These are phyloP conservation scores for Steatocranus sp. DNA, from an alignment of 2,797 vertebrate species.

Conservation along the genomic window DNA sequence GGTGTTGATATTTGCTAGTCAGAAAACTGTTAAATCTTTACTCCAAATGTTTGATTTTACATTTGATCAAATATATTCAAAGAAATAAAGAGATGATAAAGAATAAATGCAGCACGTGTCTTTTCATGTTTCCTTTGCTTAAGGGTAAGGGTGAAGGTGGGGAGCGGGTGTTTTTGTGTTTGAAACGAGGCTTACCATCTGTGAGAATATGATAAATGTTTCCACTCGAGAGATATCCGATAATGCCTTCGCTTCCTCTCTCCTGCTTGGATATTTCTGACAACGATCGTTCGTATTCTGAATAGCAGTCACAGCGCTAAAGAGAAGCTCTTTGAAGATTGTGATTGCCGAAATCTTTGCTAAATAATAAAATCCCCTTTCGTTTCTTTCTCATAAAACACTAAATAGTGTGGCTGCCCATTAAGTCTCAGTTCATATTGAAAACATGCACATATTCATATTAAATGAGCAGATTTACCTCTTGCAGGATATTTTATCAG, in stretches of 20 bases:
- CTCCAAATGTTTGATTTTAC: conserved; percentile 72
- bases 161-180: background rate
- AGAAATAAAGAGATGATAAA: conserved; percentile 87
- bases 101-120: conserved; percentile 58
- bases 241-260: background rate
- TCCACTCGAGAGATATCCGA: background rate
- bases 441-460: background rate
- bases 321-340: background rate
- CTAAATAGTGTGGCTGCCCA: background rate
- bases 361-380: background rate
- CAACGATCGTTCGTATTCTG: background rate
- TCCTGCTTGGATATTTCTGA: conserved; percentile 1
- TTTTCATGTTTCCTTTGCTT: background rate
- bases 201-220: conserved; percentile 7
- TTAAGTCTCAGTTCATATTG: background rate
- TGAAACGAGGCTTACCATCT: background rate
- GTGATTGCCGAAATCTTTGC: background rate
- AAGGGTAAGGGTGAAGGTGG: background rate
- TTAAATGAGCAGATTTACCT: background rate
- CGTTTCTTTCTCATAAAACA: background rate
- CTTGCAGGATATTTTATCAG: background rate
- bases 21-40: conserved; percentile 96
- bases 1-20: conserved; percentile 98
- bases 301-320: background rate
- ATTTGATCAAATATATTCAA: conserved; percentile 72